phyloP scores from a whole-genome alignment of 2,113 vertebrate species.

The Embiotoca jacksoni region DNA sequence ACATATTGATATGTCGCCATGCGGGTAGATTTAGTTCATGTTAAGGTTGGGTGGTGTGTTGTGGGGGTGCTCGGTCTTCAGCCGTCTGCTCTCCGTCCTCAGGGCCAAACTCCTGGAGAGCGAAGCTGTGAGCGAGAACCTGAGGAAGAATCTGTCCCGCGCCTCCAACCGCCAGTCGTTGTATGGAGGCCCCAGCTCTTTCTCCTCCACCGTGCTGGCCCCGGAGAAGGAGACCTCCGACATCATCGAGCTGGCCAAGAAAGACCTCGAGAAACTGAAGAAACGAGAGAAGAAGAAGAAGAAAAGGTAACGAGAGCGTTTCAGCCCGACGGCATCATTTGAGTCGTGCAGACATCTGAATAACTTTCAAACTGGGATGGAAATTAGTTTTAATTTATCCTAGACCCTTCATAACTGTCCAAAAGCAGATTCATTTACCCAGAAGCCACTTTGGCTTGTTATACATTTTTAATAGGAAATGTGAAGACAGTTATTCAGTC shows the following conservation, averaged over 20 bases:
- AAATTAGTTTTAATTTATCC: conserved; percentile 6
- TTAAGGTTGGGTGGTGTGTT: background rate
- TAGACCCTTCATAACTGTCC: background rate
- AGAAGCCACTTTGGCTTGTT: background rate
- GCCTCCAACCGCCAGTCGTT: conserved; percentile 89
- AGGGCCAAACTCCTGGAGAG: conserved; percentile 97
- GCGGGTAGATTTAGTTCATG: background rate
- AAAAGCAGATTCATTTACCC: background rate
- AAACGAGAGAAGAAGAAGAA: conserved; percentile 96
- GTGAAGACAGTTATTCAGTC: too few species aligned
- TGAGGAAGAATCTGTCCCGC: conserved; percentile 92
- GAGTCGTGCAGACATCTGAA: background rate
- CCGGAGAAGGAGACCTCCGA: conserved; percentile 94
- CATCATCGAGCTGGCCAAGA: conserved; percentile 95
- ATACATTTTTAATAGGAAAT: too few species aligned
- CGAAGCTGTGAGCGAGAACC: conserved; percentile 93
- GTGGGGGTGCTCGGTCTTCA: too few species aligned
- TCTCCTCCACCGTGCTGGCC: conserved; percentile 84
- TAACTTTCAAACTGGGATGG: conserved; percentile 18
- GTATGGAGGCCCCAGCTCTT: conserved; percentile 87
- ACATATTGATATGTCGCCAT: too few species aligned
- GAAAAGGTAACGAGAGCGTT: conserved; percentile 87
- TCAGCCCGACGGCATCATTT: background rate
- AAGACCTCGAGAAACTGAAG: conserved; percentile 97
- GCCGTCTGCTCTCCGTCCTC: conserved; percentile 13